Evolutionary conservation across 2,888 invertebrate genomes (phyloP).

Genomic region (Xylocampa areola): DNA sequence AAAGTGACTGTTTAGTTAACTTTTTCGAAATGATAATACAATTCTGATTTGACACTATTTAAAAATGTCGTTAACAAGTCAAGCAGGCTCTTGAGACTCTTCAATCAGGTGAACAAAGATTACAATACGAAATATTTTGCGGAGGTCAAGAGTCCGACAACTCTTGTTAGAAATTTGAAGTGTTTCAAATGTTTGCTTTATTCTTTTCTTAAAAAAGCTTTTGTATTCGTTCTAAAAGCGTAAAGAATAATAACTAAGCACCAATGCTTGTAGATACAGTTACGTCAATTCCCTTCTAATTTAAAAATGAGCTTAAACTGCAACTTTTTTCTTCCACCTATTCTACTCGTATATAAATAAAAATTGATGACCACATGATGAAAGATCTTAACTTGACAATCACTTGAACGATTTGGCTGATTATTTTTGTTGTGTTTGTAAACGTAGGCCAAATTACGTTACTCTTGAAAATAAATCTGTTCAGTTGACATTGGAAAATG

Average conservation of each 20-base stretch:
- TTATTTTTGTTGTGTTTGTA: too few species aligned
- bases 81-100: constrained; percentile 38
- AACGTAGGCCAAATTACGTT: too few species aligned
- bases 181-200: constrained; percentile 44
- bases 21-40: constrained; percentile 15
- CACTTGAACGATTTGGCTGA: too few species aligned
- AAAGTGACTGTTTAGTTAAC: constrained; percentile 21
- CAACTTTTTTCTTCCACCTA: too few species aligned
- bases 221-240: constrained; percentile 41
- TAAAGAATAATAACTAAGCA: constrained; percentile 25
- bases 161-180: constrained; percentile 39
- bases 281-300: constrained; percentile 26
- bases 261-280: constrained; percentile 21
- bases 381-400: too few species aligned
- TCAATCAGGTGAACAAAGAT: constrained; percentile 48
- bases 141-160: constrained; percentile 55
- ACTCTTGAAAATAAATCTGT: too few species aligned
- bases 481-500: too few species aligned
- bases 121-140: constrained; percentile 59
- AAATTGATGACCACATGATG: too few species aligned
- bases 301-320: not conserved
- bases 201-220: constrained; percentile 44
- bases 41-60: constrained; percentile 32
- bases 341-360: too few species aligned
- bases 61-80: constrained; percentile 42